These are phyloP conservation scores for Ailuropoda melanoleuca DNA, from an alignment of 2,113 vertebrate genomes.

Conservation along the genomic window DNA sequence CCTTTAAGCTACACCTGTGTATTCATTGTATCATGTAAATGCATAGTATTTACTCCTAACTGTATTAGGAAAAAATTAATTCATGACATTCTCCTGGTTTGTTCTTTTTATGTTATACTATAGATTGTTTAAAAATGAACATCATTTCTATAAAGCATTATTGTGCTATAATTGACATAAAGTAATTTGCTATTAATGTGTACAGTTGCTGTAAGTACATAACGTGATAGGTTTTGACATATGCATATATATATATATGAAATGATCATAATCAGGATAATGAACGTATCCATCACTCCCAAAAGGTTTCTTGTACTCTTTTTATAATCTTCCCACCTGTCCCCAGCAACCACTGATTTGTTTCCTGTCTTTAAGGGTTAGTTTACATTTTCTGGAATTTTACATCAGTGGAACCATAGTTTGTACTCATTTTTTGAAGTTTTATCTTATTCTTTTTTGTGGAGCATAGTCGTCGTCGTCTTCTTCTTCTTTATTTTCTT, in stretches of 20 bases:
- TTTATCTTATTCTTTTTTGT: not conserved
- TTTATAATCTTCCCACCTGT: not conserved
- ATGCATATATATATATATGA: not conserved
- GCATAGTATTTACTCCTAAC: not conserved
- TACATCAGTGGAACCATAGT: not conserved
- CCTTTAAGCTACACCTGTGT: not conserved
- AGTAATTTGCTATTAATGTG: not conserved
- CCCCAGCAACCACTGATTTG: not conserved
- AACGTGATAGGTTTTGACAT: not conserved
- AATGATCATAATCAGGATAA: not conserved
- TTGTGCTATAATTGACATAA: not conserved
- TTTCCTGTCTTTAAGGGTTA: not conserved
- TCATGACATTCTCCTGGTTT: not conserved
- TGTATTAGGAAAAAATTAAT: constrained; percentile 17
- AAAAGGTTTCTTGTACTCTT: not conserved
- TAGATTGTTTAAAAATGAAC: constrained; percentile 21
- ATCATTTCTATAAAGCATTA: not conserved
- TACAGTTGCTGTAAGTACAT: not conserved
- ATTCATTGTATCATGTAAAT: not conserved
- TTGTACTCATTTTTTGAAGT: not conserved
- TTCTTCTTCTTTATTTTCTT: not conserved
- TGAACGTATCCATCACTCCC: not conserved
- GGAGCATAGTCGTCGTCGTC: not conserved
- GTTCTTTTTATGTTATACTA: not conserved
- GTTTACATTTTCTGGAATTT: not conserved